Conservation (phyloP, 2,888 invertebrate genomes). For the Alentia gelatinosa region DNA sequence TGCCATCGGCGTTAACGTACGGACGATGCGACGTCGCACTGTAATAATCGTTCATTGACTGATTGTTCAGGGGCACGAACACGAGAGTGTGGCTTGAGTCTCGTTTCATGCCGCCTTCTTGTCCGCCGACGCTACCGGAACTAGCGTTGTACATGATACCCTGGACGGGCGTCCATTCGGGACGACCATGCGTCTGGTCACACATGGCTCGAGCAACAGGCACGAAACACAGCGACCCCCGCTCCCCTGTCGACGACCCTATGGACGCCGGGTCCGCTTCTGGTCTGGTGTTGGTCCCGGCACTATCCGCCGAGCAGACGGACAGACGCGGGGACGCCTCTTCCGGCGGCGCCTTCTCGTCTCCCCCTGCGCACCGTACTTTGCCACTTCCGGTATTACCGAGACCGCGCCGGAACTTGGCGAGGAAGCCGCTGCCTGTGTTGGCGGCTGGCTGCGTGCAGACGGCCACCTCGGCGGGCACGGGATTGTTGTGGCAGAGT, state of each 20-base stretch:
- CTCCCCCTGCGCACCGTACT: not conserved
- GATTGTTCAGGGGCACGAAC: not conserved
- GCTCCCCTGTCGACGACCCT: not conserved
- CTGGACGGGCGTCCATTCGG: not conserved
- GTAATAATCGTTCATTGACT: not conserved
- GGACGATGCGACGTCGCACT: too few species aligned
- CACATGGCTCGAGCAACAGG: constrained; percentile 60
- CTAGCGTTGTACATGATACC: not conserved
- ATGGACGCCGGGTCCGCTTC: not conserved
- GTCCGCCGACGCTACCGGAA: not conserved
- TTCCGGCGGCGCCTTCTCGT: not conserved
- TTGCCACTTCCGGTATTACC: not conserved
- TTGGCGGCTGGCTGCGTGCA: not conserved
- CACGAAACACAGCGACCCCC: constrained; percentile 60
- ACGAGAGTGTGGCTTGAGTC: constrained; percentile 14
- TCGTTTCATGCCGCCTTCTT: not conserved
- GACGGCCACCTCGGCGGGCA: constrained; percentile 37
- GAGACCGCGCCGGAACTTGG: not conserved
- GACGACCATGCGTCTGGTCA: not conserved
- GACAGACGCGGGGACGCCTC: not conserved
- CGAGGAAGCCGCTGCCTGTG: not conserved
- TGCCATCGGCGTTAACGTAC: not conserved
- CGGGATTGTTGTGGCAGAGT: constrained; percentile 39
- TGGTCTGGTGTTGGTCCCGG: not conserved
- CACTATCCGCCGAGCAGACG: not conserved